Evolutionary conservation across 2,888 invertebrate species (phyloP), one percentile per base, ranked within the genome.

Genomic region (Caenorhabditis zanzibari): DNA sequence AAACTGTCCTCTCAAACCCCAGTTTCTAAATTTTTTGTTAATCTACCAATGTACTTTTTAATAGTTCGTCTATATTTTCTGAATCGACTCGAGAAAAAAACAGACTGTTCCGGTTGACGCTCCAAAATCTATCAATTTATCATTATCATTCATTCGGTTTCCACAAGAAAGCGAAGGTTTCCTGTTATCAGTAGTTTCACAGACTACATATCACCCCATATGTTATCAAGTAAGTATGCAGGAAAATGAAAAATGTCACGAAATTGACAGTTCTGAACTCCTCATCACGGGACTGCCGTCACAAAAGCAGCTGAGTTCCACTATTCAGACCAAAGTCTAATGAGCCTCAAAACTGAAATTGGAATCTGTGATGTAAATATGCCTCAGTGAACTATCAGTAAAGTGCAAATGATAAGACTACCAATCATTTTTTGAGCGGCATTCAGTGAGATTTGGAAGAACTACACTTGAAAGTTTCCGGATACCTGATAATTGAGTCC

Each of bases 401-500:
- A 32, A 52, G 35, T 66, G 14, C 32, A 22, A 3, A 22, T 9
- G 28, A 19, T 52, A 52, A 52, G 14, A 56, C 26, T 9, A 16
- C 9, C 10, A 38, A n/a, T n/a, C n/a, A n/a, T n/a, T n/a, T n/a
- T n/a, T n/a, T n/a, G n/a, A n/a, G n/a, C n/a, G n/a, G n/a, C n/a
- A n/a, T n/a, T n/a, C n/a, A n/a, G n/a, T n/a, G n/a, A n/a, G n/a
- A n/a, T n/a, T n/a, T n/a, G n/a, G 4, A 28, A n/a, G 16, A 58
- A 58, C 56, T 58, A n/a, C 2, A 26, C 16, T 59, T 35, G 19
- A 19, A 16, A 24, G 1, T 28, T 56, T 10, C 1, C n/a, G n/a
- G n/a, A n/a, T 47, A 82, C 87, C 87, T 87, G 91, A 76, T 90
- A 91, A 84, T 91, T 91, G 19, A 91, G 86, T 58, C 91, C 91